These are phyloP conservation scores for Drosophila rellima DNA, from an alignment of 2,888 invertebrate genomes.

Conservation along the genomic window DNA sequence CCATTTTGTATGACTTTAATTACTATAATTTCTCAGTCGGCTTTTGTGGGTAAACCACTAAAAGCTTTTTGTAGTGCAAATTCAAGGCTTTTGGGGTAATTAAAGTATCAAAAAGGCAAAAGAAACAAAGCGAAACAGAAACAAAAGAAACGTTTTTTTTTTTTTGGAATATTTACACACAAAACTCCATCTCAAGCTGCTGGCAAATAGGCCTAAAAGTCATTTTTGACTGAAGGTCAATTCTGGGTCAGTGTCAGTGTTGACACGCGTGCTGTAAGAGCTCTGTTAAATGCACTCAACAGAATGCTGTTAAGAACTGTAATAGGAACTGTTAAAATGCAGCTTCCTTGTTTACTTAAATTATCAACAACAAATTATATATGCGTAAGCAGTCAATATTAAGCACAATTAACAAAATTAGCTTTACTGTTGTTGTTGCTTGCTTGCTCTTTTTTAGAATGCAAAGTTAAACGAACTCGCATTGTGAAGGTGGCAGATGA, in stretches of 20 bases:
- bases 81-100: constrained; percentile 72
- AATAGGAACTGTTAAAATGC: constrained; percentile 16
- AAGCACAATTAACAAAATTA: constrained; percentile 30
- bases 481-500: constrained; percentile 25
- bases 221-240: constrained; percentile 47
- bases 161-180: constrained; percentile 33
- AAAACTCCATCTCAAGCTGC: constrained; percentile 22
- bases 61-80: constrained; percentile 70
- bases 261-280: constrained; percentile 2
- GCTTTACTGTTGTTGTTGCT: constrained; percentile 24
- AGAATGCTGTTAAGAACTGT: constrained; percentile 18
- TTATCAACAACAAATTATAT: constrained; percentile 24
- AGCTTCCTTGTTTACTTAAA: constrained; percentile 19
- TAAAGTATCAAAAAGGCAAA: constrained; percentile 50
- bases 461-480: constrained; percentile 76
- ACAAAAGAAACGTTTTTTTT: constrained; percentile 40
- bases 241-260: constrained; percentile 19
- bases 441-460: constrained; percentile 44
- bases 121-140: constrained; percentile 39
- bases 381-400: constrained; percentile 30
- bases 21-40: constrained; percentile 72
- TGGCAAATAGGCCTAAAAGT: constrained; percentile 46
- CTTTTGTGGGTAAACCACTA: constrained; percentile 43
- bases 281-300: constrained; percentile 31
- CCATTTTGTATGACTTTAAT: constrained; percentile 72